Conservation (phyloP, 2,888 invertebrate genomes). For the Drosophila parthenogenetica region DNA sequence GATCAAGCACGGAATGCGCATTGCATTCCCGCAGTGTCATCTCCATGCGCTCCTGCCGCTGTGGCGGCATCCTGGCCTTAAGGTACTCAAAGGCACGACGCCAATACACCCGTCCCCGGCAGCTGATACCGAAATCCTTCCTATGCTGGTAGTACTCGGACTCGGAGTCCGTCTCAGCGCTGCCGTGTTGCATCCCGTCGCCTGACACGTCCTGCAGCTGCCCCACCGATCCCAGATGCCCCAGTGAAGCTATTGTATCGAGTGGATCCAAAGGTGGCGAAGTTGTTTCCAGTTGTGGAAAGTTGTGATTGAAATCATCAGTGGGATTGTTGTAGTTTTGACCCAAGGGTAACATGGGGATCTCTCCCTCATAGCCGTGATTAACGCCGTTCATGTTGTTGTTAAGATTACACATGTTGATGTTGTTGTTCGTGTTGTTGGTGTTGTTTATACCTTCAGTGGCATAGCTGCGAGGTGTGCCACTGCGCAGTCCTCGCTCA, state of each 20-base stretch:
- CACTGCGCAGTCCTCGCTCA: slow-evolving; percentile 29
- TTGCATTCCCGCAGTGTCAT: slow-evolving; percentile 7
- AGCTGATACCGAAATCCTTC: slow-evolving; percentile 1
- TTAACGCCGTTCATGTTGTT: slow-evolving; percentile 43
- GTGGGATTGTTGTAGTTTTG: background rate
- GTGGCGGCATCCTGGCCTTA: slow-evolving; percentile 22
- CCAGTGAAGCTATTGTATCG: background rate
- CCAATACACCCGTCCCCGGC: slow-evolving; percentile 13
- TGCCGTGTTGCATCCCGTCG: background rate
- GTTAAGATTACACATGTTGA: slow-evolving; percentile 2
- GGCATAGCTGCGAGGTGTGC: slow-evolving; percentile 30
- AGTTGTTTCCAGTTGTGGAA: slow-evolving; percentile 1
- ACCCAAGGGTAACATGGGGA: slow-evolving; percentile 3
- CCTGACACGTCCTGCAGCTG: background rate
- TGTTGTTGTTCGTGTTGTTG: background rate
- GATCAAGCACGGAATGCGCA: slow-evolving; percentile 15
- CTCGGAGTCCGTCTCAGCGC: slow-evolving; percentile 76
- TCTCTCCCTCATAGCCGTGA: slow-evolving; percentile 72
- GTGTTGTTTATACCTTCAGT: background rate
- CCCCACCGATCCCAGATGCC: background rate
- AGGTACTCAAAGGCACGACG: slow-evolving; percentile 9
- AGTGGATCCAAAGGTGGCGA: background rate
- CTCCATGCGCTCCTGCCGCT: slow-evolving; percentile 39
- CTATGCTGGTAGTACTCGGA: slow-evolving; percentile 49
- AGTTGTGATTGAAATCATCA: background rate